Percentiles rank a stretch among this genome's conserved stretches.
These are phyloP conservation scores for Silurus meridionalis DNA, from an alignment of 2,113 vertebrate genomes.

Conservation along the genomic window DNA sequence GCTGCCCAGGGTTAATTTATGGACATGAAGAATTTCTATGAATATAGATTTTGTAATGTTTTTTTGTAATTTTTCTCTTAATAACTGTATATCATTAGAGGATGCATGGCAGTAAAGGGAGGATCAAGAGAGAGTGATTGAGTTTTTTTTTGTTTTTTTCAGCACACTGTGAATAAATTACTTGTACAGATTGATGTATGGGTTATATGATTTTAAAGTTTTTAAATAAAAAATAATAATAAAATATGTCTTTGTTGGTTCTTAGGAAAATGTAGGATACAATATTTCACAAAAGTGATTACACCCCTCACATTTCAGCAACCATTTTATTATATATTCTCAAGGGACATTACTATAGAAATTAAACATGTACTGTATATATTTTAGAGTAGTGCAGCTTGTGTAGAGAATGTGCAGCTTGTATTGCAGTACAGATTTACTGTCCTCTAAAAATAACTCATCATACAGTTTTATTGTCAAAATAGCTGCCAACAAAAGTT, in stretches of 20 bases:
- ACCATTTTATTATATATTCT: too few relatives aligned
- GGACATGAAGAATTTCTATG: conserved; percentile 97
- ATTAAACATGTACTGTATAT: too few relatives aligned
- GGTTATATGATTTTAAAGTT: conserved; percentile 95
- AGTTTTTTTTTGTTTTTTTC: conserved; percentile 95
- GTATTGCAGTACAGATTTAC: too few relatives aligned
- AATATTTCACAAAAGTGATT: too few relatives aligned
- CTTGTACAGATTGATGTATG: conserved; percentile 99
- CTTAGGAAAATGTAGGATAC: too few relatives aligned
- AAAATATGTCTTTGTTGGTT: conserved; percentile 38
- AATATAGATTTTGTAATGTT: conserved; percentile 99
- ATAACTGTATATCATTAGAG: conserved; percentile 92
- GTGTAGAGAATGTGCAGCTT: too few relatives aligned
- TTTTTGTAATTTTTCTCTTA: conserved; percentile 90
- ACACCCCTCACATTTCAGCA: too few relatives aligned
- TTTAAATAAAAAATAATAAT: conserved; percentile 88
- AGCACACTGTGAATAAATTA: conserved; percentile 99
- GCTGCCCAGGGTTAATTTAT: conserved; percentile 87
- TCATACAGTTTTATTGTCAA: too few relatives aligned
- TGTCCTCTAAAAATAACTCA: too few relatives aligned
- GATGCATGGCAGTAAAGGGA: conserved; percentile 75
- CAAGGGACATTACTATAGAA: too few relatives aligned
- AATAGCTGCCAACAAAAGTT: too few relatives aligned
- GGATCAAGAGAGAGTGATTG: conserved; percentile 71
- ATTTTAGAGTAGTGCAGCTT: too few relatives aligned